phyloP scores from a whole-genome alignment of 2,113 vertebrate species.

The Vulpes lagopus region DNA sequence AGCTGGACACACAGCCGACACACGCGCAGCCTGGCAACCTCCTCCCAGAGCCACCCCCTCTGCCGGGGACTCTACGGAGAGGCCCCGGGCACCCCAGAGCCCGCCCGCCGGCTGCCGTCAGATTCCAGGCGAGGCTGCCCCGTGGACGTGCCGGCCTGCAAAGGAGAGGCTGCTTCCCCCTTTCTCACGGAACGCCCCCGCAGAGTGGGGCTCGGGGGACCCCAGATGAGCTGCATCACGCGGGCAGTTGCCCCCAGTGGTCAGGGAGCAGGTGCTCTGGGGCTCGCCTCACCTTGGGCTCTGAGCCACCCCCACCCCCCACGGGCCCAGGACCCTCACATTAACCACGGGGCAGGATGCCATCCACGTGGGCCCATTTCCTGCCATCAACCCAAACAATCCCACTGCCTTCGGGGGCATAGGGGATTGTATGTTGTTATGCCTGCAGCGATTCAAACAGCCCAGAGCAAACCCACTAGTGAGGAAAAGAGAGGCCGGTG shows the following conservation, averaged over 20 bases:
- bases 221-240: not conserved
- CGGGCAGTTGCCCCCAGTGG: not conserved
- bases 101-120: not conserved
- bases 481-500: not conserved
- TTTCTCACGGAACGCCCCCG: not conserved
- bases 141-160: not conserved
- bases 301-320: not conserved
- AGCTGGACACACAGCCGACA: not conserved
- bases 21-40: not conserved
- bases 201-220: not conserved
- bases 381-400: not conserved
- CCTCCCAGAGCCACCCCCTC: too few relatives aligned
- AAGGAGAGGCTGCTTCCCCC: not conserved
- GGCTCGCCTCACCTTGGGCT: not conserved
- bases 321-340: not conserved
- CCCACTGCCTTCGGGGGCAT: not conserved
- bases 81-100: not conserved
- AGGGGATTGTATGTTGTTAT: not conserved
- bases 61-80: too few relatives aligned
- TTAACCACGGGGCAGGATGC: not conserved
- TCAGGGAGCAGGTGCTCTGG: not conserved
- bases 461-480: not conserved
- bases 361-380: fast-evolving
- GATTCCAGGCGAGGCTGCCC: not conserved
- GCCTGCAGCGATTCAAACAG: not conserved